Conservation (phyloP, 2,797 vertebrate species). For the Hydrophis major region DNA sequence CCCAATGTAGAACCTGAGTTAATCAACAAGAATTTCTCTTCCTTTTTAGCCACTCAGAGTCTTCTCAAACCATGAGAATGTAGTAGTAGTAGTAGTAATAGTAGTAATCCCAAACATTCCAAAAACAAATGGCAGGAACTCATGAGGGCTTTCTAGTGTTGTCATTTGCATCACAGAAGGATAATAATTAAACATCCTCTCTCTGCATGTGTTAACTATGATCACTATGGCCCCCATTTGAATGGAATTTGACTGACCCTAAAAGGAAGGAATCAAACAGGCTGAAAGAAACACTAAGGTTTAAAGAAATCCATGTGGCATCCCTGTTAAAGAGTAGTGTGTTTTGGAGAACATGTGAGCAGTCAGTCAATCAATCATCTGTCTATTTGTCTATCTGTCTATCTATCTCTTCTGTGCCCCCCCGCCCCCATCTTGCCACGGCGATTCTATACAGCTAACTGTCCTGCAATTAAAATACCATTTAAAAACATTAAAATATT, state of each 20-base stretch:
- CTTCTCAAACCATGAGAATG: neutral
- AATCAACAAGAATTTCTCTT: neutral
- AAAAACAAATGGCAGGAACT: neutral
- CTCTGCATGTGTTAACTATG: neutral
- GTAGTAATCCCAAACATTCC: neutral
- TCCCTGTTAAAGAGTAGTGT: neutral
- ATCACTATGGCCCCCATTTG: neutral
- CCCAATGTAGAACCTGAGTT: neutral
- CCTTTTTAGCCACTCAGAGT: neutral
- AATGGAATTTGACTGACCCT: neutral
- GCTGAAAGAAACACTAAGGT: neutral
- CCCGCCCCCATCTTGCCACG: neutral
- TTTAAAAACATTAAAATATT: neutral
- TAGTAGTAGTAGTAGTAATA: neutral
- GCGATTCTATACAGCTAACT: neutral
- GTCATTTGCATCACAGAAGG: neutral
- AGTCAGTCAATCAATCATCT: too few species aligned
- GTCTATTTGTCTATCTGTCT: too few species aligned
- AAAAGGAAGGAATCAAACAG: neutral
- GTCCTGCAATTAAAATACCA: neutral
- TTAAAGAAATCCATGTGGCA: neutral
- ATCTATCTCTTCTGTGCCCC: neutral
- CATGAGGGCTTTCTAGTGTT: neutral
- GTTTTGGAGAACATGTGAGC: neutral
- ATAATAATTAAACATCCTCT: neutral